phyloP scores from a whole-genome alignment of 2,888 invertebrate genomes.

The Zele albiditarsus region DNA sequence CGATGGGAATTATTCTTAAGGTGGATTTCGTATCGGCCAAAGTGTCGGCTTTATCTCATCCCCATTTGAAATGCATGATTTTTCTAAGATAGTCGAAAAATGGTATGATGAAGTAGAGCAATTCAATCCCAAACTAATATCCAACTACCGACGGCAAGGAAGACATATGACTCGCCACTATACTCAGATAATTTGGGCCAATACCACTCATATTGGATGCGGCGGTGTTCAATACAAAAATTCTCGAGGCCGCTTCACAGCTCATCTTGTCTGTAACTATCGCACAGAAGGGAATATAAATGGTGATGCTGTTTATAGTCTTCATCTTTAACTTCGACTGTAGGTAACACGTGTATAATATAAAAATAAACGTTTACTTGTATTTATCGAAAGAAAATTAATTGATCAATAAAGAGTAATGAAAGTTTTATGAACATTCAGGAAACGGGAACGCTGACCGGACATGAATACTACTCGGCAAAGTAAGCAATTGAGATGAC shows the following conservation, averaged over 20 bases:
- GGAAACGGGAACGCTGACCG: not conserved
- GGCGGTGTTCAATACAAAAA: slow-evolving; percentile 69
- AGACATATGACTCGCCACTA: not conserved
- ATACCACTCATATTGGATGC: slow-evolving; percentile 73
- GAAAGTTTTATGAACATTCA: not conserved
- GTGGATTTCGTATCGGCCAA: slow-evolving; percentile 69
- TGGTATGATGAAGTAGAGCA: slow-evolving; percentile 67
- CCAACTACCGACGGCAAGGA: not conserved
- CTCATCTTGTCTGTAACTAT: slow-evolving; percentile 42
- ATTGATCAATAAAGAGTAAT: slow-evolving; percentile 4
- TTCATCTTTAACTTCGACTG: not conserved
- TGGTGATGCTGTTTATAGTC: slow-evolving; percentile 62
- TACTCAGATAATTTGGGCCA: slow-evolving; percentile 74
- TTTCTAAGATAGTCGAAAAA: slow-evolving; percentile 49
- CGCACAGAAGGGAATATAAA: slow-evolving; percentile 70
- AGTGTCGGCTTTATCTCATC: slow-evolving; percentile 62
- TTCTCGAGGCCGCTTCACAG: slow-evolving; percentile 12
- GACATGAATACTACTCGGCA: not conserved
- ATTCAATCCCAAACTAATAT: slow-evolving; percentile 50
- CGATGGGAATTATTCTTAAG: slow-evolving; percentile 45
- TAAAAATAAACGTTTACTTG: not conserved
- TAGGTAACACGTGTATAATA: not conserved
- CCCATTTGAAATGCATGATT: slow-evolving; percentile 3
- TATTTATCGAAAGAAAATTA: not conserved
- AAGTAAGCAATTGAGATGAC: slow-evolving; percentile 1